Conservation (phyloP, 2,797 vertebrate species). For the Petrocephalus sullivani region DNA sequence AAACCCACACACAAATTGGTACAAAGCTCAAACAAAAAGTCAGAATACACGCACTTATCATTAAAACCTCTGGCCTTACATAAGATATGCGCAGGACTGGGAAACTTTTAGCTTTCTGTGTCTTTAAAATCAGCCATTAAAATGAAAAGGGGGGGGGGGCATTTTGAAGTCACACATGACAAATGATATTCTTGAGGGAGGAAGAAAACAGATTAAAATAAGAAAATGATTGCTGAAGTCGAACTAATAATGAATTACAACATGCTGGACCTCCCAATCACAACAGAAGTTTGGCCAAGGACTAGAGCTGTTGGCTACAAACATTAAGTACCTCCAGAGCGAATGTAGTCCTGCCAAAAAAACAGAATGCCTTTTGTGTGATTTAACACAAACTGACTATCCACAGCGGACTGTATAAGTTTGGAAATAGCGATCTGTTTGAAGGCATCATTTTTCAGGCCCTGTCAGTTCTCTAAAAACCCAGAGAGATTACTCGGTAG, state of each 20-base stretch:
- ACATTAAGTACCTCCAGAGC: background rate
- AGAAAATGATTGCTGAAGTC: background rate
- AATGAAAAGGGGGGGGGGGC: background rate
- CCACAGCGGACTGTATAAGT: background rate
- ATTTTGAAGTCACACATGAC: background rate
- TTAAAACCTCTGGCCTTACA: background rate
- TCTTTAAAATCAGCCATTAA: conserved; percentile 11
- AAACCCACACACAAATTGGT: background rate
- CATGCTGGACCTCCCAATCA: background rate
- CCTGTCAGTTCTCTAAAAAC: background rate
- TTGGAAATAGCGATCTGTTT: background rate
- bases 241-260: conserved; percentile 19
- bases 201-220: conserved; percentile 12
- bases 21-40: background rate
- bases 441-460: background rate
- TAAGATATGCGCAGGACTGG: background rate
- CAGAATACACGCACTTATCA: background rate
- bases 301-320: background rate
- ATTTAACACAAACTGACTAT: background rate
- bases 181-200: background rate
- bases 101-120: background rate
- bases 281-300: background rate
- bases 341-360: background rate
- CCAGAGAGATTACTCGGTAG: background rate
- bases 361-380: background rate